phyloP scores from a whole-genome alignment of 2,888 invertebrate species.

The Napeogenes sylphis region DNA sequence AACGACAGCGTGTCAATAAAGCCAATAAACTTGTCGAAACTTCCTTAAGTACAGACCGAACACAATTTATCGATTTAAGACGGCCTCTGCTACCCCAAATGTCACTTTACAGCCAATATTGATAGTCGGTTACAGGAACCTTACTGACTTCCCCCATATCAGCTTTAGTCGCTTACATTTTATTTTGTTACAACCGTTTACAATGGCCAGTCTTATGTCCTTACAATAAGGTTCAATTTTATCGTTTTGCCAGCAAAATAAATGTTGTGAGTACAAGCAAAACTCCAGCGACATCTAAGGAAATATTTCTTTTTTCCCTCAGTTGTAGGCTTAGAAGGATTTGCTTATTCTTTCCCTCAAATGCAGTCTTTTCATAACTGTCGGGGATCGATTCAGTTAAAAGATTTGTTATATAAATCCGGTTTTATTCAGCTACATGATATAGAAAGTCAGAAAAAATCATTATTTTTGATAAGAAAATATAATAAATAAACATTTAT shows the following conservation, averaged over 20 bases:
- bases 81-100: constrained; percentile 68
- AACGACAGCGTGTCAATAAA: constrained; percentile 64
- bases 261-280: constrained; percentile 42
- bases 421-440: constrained; percentile 43
- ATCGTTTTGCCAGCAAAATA: constrained; percentile 25
- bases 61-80: constrained; percentile 71
- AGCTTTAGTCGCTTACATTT: constrained; percentile 35
- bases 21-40: constrained; percentile 64
- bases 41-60: constrained; percentile 66
- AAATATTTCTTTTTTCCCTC: constrained; percentile 66
- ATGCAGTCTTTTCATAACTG: constrained; percentile 70
- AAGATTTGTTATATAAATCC: constrained; percentile 60
- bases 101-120: constrained; percentile 71
- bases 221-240: constrained; percentile 29
- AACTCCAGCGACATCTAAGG: constrained; percentile 60
- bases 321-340: constrained; percentile 58
- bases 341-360: constrained; percentile 52
- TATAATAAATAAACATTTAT: not conserved
- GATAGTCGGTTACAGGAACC: constrained; percentile 70
- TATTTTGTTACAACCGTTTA: constrained; percentile 11
- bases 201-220: constrained; percentile 38
- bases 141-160: constrained; percentile 56
- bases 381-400: constrained; percentile 59
- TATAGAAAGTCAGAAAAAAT: not conserved
- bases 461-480: not conserved